Evolutionary conservation across 2,797 vertebrate genomes (phyloP).

Genomic region (Fistularia commersonii): DNA sequence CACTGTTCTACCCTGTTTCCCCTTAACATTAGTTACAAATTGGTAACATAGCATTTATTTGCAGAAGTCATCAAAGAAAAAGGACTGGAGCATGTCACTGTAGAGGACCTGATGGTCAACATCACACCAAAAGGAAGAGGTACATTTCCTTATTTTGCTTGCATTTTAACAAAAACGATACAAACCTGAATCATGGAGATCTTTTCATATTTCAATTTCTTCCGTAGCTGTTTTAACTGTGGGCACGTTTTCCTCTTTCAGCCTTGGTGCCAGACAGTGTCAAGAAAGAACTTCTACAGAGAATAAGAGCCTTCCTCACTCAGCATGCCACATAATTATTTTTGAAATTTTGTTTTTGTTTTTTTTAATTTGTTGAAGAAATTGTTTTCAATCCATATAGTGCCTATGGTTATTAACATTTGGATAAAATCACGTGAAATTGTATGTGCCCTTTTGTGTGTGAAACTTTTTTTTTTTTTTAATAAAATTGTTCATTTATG

Average conservation of each 20-base stretch:
- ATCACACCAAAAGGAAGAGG: conserved; percentile 98
- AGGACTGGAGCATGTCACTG: conserved; percentile 93
- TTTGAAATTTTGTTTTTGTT: not conserved
- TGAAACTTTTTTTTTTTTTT: conserved; percentile 3
- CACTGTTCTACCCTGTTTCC: not conserved
- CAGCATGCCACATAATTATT: conserved; percentile 83
- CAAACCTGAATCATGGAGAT: not conserved
- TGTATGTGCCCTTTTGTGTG: conserved; percentile 27
- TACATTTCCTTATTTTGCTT: conserved; percentile 32
- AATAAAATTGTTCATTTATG: conserved; percentile 24
- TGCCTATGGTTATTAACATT: conserved; percentile 17
- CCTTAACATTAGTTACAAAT: not conserved
- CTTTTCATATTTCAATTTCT: not conserved
- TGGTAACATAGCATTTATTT: not conserved
- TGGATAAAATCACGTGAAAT: conserved; percentile 19
- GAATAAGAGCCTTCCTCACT: conserved; percentile 94
- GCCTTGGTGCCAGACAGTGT: conserved; percentile 97
- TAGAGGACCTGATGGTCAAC: conserved; percentile 95
- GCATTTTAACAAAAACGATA: no score
- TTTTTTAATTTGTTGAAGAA: not conserved
- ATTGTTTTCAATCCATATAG: not conserved
- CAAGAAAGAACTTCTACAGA: conserved; percentile 96
- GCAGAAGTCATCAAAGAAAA: conserved; percentile 97
- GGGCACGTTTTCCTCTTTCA: conserved; percentile 65
- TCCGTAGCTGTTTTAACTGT: not conserved